Percentiles rank a stretch among this genome's conserved stretches.
Conservation (phyloP, 1,140 invertebrate species). For the Harlomillsia oculata region DNA sequence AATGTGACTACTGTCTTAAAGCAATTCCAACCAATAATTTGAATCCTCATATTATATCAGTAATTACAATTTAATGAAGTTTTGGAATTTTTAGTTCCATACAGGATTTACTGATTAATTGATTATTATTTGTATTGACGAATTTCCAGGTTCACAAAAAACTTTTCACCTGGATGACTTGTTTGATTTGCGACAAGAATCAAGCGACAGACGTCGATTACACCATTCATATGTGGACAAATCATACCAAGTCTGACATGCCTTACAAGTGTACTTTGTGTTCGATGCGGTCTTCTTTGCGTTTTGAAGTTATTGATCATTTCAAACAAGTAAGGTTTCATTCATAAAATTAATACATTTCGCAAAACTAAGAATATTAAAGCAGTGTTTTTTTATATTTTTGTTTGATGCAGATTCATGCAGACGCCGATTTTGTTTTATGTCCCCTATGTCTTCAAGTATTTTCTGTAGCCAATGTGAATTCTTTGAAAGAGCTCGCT, state of each 20-base stretch:
- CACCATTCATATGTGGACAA: constrained; percentile 62
- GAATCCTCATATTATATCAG: constrained; percentile 34
- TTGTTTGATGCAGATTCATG: constrained; percentile 43
- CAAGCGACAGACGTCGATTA: constrained; percentile 40
- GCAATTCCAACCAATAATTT: constrained; percentile 31
- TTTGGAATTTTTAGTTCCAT: constrained; percentile 1
- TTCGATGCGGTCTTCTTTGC: constrained; percentile 60
- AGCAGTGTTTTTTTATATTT: neutral
- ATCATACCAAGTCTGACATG: constrained; percentile 63
- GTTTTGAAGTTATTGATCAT: constrained; percentile 60
- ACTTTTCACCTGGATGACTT: constrained; percentile 20
- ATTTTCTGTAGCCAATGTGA: constrained; percentile 29
- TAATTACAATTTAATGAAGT: constrained; percentile 13
- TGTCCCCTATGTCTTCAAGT: constrained; percentile 66
- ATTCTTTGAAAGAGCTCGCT: constrained; percentile 35
- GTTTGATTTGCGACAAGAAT: constrained; percentile 39
- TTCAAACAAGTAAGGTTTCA: constrained; percentile 46
- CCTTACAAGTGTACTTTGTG: constrained; percentile 68
- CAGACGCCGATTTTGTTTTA: constrained; percentile 51
- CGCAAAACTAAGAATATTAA: neutral
- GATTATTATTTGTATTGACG: neutral
- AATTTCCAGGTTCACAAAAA: constrained; percentile 24
- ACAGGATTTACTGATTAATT: neutral
- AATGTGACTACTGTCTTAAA: constrained; percentile 38
- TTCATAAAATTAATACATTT: neutral